A percentile compares a stretch with the other conserved stretches of the same genome.
Evolutionary conservation across 2,113 vertebrate species (phyloP).

Genomic region (Tiliqua scincoides): DNA sequence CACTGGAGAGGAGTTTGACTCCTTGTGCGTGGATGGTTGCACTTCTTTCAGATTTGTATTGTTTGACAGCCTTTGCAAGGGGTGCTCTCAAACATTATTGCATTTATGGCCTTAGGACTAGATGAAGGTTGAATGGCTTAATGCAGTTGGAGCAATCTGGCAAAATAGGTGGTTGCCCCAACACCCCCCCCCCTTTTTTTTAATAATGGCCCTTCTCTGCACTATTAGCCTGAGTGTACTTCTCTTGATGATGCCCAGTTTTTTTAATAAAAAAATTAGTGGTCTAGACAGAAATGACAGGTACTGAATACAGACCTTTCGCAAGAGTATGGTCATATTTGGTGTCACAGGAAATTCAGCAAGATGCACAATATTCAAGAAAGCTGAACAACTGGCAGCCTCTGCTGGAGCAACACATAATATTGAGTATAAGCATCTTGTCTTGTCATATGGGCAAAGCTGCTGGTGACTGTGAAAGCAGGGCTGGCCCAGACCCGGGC

Average conservation of each 20-base stretch:
- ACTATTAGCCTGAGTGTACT: neutral
- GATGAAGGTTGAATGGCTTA: conserved; percentile 26
- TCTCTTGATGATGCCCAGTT: conserved; percentile 6
- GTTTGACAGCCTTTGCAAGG: conserved; percentile 26
- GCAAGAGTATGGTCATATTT: conserved; percentile 4
- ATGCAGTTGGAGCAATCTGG: conserved; percentile 32
- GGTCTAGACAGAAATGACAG: neutral
- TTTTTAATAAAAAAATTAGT: conserved; percentile 17
- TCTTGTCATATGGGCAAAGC: neutral
- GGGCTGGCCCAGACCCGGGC: no score
- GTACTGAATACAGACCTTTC: neutral
- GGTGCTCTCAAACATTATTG: conserved; percentile 29
- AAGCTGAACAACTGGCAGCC: neutral
- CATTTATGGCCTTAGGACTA: conserved; percentile 19
- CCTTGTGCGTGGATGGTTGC: neutral
- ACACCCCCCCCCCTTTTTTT: no score
- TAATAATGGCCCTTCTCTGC: conserved; percentile 4
- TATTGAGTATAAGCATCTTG: neutral
- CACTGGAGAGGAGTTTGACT: conserved; percentile 21
- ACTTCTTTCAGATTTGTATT: conserved; percentile 31
- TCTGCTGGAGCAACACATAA: neutral
- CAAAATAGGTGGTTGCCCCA: neutral
- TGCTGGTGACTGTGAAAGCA: neutral
- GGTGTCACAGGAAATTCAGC: neutral
- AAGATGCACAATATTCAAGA: neutral